Conservation (phyloP, 2,797 vertebrate genomes). For the Acanthornis magna region DNA sequence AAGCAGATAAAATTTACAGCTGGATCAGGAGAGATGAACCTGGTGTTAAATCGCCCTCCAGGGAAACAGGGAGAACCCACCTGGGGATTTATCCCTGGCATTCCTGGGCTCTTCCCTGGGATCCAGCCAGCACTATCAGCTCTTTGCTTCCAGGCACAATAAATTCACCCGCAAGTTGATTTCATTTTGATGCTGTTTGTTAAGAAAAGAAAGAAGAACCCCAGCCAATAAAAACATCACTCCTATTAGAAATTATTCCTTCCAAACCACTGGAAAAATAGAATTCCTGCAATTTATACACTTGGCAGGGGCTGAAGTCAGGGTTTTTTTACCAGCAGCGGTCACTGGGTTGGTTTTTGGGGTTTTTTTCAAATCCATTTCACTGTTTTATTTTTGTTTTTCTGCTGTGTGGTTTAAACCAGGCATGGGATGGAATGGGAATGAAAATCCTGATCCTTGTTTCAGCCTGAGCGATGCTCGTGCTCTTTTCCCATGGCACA, state of each 20-base stretch:
- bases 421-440: not conserved
- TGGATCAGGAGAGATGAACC: not conserved
- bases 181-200: not conserved
- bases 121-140: not conserved
- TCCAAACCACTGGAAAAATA: constrained; percentile 32
- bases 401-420: not conserved
- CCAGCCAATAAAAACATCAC: constrained; percentile 6
- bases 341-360: not conserved
- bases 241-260: constrained; percentile 27
- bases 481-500: constrained; percentile 26
- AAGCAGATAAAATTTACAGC: not conserved
- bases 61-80: not conserved
- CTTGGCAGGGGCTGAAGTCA: not conserved
- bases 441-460: not conserved
- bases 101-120: not conserved
- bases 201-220: constrained; percentile 13
- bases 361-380: not conserved
- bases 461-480: not conserved
- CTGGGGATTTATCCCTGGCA: not conserved
- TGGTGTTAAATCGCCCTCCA: not conserved
- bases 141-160: not conserved
- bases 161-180: constrained; percentile 2
- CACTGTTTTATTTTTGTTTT: not conserved
- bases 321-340: not conserved
- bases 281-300: not conserved